These are phyloP conservation scores for Callimorpha dominula DNA, from an alignment of 2,888 invertebrate genomes.

Conservation along the genomic window DNA sequence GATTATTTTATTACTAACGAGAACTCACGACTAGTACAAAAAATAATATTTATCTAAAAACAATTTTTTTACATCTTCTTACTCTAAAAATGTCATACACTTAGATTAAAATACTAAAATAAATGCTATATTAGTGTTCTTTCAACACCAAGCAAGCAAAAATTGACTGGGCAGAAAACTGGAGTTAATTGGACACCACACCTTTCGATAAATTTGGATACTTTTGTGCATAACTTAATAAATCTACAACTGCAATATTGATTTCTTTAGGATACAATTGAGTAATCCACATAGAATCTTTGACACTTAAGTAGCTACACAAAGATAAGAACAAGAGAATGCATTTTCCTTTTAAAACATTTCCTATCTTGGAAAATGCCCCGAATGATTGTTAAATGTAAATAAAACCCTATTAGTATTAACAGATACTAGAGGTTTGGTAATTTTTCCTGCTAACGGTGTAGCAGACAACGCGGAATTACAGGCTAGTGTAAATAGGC, in stretches of 20 bases:
- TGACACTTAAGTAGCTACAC: neutral
- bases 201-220: neutral
- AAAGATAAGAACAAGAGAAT: neutral
- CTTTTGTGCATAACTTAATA: neutral
- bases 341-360: neutral
- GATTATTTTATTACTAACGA: conserved; percentile 20
- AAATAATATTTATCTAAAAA: conserved; percentile 32
- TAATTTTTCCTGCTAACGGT: neutral
- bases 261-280: too few species aligned
- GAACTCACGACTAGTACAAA: conserved; percentile 35
- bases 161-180: conserved; percentile 18
- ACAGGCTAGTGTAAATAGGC: neutral
- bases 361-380: neutral
- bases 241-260: too few species aligned
- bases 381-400: neutral
- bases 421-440: neutral
- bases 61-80: conserved; percentile 7
- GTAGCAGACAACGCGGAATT: neutral
- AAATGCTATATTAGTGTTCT: conserved; percentile 26
- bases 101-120: conserved; percentile 23
- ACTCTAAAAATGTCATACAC: conserved; percentile 10
- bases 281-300: neutral
- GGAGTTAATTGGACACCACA: conserved; percentile 24
- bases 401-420: neutral
- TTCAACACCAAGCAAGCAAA: conserved; percentile 13